These are phyloP conservation scores for Oscheius sp. DNA, from an alignment of 2,888 invertebrate genomes.

Conservation along the genomic window DNA sequence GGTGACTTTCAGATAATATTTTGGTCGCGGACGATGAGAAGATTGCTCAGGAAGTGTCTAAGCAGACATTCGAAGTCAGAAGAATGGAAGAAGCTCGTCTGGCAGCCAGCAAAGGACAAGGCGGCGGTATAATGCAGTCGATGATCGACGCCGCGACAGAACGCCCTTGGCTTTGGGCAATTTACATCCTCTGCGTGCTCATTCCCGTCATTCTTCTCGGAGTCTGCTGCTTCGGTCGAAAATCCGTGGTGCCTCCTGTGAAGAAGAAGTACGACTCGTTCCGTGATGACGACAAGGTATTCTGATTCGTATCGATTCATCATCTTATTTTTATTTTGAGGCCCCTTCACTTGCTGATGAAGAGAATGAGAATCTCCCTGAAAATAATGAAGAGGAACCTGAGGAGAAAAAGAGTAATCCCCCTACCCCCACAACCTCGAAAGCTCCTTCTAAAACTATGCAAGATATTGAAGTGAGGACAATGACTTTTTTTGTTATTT, in stretches of 20 bases:
- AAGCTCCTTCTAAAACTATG: constrained; percentile 31
- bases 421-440: constrained; percentile 10
- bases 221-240: constrained; percentile 82
- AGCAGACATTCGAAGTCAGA: constrained; percentile 86
- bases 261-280: constrained; percentile 83
- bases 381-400: constrained; percentile 2
- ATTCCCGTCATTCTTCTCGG: constrained; percentile 84
- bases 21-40: constrained; percentile 86
- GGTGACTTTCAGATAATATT: constrained; percentile 79
- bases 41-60: constrained; percentile 85
- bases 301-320: background rate
- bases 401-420: constrained; percentile 5
- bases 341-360: constrained; percentile 59
- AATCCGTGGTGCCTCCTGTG: constrained; percentile 43
- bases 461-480: constrained; percentile 29
- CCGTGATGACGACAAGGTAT: constrained; percentile 78
- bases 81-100: constrained; percentile 74
- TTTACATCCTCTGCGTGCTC: constrained; percentile 84
- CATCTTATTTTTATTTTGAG: too few relatives aligned
- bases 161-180: constrained; percentile 90
- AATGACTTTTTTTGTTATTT: background rate
- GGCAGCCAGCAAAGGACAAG: constrained; percentile 43
- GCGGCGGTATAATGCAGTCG: constrained; percentile 50
- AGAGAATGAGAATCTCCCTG: constrained; percentile 60
- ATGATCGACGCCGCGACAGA: constrained; percentile 74